Evolutionary conservation across 2,113 vertebrate genomes (phyloP).

Genomic region (Solea solea): DNA sequence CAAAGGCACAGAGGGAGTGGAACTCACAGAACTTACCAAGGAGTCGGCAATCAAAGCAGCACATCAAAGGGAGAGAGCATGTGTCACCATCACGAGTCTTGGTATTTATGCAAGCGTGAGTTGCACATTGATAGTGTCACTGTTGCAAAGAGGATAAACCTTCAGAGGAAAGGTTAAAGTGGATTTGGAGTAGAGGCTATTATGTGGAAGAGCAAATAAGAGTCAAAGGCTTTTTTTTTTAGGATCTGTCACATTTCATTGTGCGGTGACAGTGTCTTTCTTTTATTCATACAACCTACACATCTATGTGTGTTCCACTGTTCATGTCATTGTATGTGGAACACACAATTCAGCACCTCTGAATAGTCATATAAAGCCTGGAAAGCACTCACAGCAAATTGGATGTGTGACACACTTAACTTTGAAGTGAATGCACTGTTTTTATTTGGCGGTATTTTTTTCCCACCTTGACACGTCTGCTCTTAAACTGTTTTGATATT

Average conservation of each 20-base stretch:
- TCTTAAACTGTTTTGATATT: slow-evolving; percentile 26
- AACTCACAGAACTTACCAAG: slow-evolving; percentile 24
- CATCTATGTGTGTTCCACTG: slow-evolving; percentile 20
- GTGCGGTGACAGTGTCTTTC: slow-evolving; percentile 44
- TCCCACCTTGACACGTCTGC: slow-evolving; percentile 21
- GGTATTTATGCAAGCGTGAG: slow-evolving; percentile 67
- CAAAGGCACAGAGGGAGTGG: slow-evolving; percentile 35
- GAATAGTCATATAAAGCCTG: slow-evolving; percentile 5
- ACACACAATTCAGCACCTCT: slow-evolving; percentile 14
- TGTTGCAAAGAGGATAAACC: slow-evolving; percentile 59
- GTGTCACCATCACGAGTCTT: slow-evolving; percentile 52
- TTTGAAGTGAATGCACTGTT: slow-evolving; percentile 43
- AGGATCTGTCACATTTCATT: slow-evolving; percentile 46
- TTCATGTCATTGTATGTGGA: slow-evolving; percentile 41
- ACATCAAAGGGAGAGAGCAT: slow-evolving; percentile 54
- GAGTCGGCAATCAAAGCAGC: slow-evolving; percentile 38
- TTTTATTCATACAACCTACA: slow-evolving; percentile 41
- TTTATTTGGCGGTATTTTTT: slow-evolving; percentile 18
- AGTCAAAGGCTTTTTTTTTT: slow-evolving; percentile 40
- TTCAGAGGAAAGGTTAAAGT: slow-evolving; percentile 57
- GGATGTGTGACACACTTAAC: slow-evolving; percentile 23
- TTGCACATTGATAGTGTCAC: slow-evolving; percentile 66
- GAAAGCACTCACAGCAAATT: slow-evolving; percentile 28
- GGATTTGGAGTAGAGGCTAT: slow-evolving; percentile 47
- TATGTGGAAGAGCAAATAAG: slow-evolving; percentile 55